Conservation (phyloP, 1,140 invertebrate genomes). For the Drosophila bifasciata region DNA sequence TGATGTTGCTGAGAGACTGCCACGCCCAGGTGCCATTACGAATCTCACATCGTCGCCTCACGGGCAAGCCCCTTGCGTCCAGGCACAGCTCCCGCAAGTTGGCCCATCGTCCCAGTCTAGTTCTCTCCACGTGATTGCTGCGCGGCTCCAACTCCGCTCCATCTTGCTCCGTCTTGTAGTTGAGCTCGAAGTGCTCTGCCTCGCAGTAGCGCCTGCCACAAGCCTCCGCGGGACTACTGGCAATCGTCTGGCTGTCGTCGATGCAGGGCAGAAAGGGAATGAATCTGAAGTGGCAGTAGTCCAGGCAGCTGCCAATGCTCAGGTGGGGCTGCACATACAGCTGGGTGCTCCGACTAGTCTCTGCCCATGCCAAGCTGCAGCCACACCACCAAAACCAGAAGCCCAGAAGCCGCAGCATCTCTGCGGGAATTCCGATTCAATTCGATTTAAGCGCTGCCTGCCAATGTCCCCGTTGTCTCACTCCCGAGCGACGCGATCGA, state of each 20-base stretch:
- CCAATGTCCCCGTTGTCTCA: constrained; percentile 32
- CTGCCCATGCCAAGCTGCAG: no score
- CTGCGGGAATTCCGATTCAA: neutral
- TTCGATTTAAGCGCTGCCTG: constrained; percentile 22
- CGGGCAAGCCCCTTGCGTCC: constrained; percentile 43
- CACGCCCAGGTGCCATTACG: constrained; percentile 40
- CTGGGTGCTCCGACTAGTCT: constrained; percentile 3
- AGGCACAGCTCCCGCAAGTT: constrained; percentile 50
- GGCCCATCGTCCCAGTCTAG: constrained; percentile 39
- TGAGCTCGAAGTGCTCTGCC: constrained; percentile 37
- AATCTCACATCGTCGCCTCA: constrained; percentile 34
- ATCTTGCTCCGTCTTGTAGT: constrained; percentile 17
- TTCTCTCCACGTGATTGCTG: constrained; percentile 40
- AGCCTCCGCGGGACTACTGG: constrained; percentile 6
- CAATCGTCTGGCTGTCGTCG: constrained; percentile 7
- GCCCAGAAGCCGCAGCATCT: constrained; percentile 26
- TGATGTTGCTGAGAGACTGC: constrained; percentile 28
- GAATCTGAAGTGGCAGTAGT: constrained; percentile 39
- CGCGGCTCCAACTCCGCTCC: constrained; percentile 5
- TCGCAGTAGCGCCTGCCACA: constrained; percentile 32
- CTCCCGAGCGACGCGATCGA: constrained; percentile 35
- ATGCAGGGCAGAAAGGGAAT: constrained; percentile 33
- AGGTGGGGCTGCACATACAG: neutral
- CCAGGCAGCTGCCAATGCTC: constrained; percentile 17
- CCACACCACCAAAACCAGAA: constrained; percentile 8